Evolutionary conservation across 2,888 invertebrate species (phyloP).

Genomic region (Seira musarum): DNA sequence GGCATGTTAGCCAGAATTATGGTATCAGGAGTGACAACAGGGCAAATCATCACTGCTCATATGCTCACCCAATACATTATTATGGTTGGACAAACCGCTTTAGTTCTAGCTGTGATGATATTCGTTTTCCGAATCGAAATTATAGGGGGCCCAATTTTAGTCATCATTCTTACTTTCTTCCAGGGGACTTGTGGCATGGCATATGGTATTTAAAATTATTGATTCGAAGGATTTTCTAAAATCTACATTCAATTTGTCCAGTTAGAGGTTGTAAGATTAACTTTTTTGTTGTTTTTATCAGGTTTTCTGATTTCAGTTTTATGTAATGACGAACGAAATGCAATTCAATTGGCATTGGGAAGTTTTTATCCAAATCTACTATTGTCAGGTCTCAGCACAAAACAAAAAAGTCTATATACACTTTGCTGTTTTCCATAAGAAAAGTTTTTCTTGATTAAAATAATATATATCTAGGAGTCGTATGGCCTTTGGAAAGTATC

Average conservation of each 20-base stretch:
- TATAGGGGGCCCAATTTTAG: slow-evolving; percentile 88
- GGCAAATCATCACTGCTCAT: slow-evolving; percentile 94
- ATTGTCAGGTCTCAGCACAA: slow-evolving; percentile 80
- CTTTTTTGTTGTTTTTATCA: slow-evolving; percentile 71
- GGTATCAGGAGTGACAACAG: slow-evolving; percentile 93
- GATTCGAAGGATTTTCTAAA: slow-evolving; percentile 11
- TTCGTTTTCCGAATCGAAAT: slow-evolving; percentile 91
- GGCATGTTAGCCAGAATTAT: slow-evolving; percentile 93
- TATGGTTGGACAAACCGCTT: slow-evolving; percentile 93
- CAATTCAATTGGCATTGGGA: slow-evolving; percentile 92
- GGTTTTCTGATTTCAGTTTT: slow-evolving; percentile 94
- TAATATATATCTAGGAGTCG: slow-evolving; percentile 80
- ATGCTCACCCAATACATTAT: slow-evolving; percentile 95
- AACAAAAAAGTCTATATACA: not conserved
- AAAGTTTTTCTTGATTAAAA: not conserved
- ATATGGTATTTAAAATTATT: slow-evolving; percentile 85
- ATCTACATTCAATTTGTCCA: too few species aligned
- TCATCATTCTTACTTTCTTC: slow-evolving; percentile 86
- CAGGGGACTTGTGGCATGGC: slow-evolving; percentile 98
- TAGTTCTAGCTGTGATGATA: slow-evolving; percentile 93
- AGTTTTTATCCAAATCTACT: slow-evolving; percentile 95
- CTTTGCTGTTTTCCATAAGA: too few species aligned
- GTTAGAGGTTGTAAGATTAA: too few species aligned
- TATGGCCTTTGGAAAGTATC: slow-evolving; percentile 98
- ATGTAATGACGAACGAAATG: slow-evolving; percentile 92